Base-by-base conservation (phyloP, 92 coral and sea anemone species). In the Porites lobata region DNA sequence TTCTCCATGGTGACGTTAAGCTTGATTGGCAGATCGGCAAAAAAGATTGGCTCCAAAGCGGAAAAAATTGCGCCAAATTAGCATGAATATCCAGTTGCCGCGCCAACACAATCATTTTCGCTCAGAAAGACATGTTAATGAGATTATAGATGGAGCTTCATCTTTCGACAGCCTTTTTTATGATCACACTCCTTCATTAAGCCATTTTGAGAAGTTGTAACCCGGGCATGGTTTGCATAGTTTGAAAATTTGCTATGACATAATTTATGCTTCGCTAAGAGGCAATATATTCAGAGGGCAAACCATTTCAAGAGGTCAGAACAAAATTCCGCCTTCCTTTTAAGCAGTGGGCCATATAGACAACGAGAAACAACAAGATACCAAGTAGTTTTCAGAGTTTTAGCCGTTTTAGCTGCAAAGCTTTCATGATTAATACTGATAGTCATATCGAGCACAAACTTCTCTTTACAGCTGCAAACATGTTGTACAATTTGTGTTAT, bases 51-150 rank as follows among this genome's bases (percentile, higher is more conserved):
- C 21, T 63, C 20, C 64, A 63, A 84, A 38, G 87, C 87, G 87
- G 87, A 84, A 84, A 73, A 84, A 51, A 50, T 72, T 80, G 74
- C 87, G 80, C 87, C 72, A 74, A 73, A 84, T 84, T 84, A 72
- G 81, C 81, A 84, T 84, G 87, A 53, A 57, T 54, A 24, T 14
- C 1, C 4, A 52, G n/a, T 54, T 11, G 80, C 50, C 69, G 19
- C 63, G 83, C 72, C 72, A 79, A 65, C 74, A 7, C 43, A 4
- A 32, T n/a, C 65, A 43, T 26, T 26, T 75, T 15, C 22, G 19
- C 63, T 11, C 29, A n/a, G 50, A 50, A 61, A 8, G 12, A 70
- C 22, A 56, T 21, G 64, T 84, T 22, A 50, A 73, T 53, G 62
- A 64, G 76, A 59, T 18, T 22, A 17, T 47, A 15, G 2, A 83